phyloP scores from a whole-genome alignment of 2,797 vertebrate genomes.

The Sebastes kiyomatsui region DNA sequence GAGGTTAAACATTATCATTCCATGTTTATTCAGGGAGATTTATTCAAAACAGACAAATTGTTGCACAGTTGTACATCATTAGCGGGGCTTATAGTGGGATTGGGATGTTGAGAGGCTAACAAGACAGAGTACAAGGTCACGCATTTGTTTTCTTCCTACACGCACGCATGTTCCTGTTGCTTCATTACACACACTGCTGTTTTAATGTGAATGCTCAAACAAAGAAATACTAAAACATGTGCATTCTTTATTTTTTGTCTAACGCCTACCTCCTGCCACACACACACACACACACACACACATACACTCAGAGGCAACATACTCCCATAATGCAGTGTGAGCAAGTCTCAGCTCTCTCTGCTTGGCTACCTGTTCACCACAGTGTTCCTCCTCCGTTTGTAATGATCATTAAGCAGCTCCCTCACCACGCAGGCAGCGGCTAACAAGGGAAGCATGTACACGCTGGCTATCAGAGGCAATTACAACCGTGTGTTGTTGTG shows the following conservation, averaged over 20 bases:
- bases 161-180: neutral
- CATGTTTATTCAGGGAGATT: constrained; percentile 16
- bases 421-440: constrained; percentile 29
- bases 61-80: constrained; percentile 31
- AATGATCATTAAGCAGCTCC: constrained; percentile 59
- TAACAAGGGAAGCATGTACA: constrained; percentile 56
- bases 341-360: constrained; percentile 5
- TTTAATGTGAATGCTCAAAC: constrained; percentile 7
- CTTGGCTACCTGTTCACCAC: constrained; percentile 33
- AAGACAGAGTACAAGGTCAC: neutral
- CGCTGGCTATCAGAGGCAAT: constrained; percentile 51
- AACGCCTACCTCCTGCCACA: neutral
- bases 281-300: neutral
- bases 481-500: constrained; percentile 33
- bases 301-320: neutral
- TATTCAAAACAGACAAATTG: constrained; percentile 14
- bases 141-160: neutral
- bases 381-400: constrained; percentile 36
- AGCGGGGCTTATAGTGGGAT: constrained; percentile 10
- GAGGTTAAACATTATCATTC: constrained; percentile 16
- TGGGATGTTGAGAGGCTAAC: constrained; percentile 2
- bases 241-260: constrained; percentile 25
- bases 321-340: constrained; percentile 5
- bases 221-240: constrained; percentile 16
- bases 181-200: neutral